Conservation (phyloP, 2,113 vertebrate species). For the Recurvirostra avosetta region DNA sequence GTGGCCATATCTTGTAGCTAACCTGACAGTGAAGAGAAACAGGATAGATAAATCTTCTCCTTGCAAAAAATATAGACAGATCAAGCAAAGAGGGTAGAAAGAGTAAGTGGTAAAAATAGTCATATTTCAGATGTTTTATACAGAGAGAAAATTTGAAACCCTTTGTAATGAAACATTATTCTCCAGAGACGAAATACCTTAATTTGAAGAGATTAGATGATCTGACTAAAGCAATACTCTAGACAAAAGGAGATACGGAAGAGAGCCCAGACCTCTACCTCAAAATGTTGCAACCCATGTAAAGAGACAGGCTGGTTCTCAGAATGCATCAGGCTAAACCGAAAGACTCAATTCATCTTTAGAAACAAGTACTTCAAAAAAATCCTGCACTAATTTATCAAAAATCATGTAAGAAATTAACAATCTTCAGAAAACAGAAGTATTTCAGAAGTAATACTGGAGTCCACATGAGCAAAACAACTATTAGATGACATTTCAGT, state of each 20-base stretch:
- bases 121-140: neutral
- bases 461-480: neutral
- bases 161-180: neutral
- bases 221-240: neutral
- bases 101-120: neutral
- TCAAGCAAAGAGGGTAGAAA: neutral
- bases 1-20: neutral
- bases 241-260: neutral
- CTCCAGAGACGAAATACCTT: neutral
- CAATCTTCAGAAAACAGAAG: neutral
- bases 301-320: neutral
- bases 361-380: neutral
- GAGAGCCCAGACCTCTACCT: neutral
- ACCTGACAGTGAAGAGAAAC: neutral
- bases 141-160: neutral
- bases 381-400: neutral
- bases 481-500: neutral
- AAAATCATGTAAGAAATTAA: neutral
- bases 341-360: neutral
- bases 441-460: neutral
- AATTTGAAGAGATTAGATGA: neutral
- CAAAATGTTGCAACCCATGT: fast-evolving
- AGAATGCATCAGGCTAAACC: neutral
- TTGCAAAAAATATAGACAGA: neutral
- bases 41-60: neutral